These are phyloP conservation scores for Allophyes oxyacanthae DNA, from an alignment of 2,888 invertebrate species.

Conservation along the genomic window DNA sequence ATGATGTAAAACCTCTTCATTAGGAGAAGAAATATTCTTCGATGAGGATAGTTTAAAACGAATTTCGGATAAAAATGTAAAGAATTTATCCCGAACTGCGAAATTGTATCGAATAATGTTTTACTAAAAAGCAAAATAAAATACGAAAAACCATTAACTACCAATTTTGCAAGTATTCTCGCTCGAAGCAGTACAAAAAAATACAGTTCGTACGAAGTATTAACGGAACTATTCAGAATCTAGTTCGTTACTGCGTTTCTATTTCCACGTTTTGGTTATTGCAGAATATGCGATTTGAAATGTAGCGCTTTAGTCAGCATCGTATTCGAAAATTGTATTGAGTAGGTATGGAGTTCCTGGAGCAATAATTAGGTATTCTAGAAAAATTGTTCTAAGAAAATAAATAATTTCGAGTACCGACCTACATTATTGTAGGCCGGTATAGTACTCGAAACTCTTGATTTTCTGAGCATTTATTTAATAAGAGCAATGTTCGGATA, in stretches of 20 bases:
- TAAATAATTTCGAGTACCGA: too few species aligned
- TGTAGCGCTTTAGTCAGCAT: constrained; percentile 26
- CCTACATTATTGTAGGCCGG: too few species aligned
- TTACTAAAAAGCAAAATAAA: constrained; percentile 29
- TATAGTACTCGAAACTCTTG: too few species aligned
- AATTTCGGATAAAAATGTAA: too few species aligned
- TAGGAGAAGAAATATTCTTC: too few species aligned
- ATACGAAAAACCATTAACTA: constrained; percentile 34
- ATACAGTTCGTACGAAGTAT: not conserved
- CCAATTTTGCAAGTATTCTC: constrained; percentile 14
- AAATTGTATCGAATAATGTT: constrained; percentile 13
- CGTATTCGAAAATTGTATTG: constrained; percentile 16
- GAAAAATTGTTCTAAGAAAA: too few species aligned
- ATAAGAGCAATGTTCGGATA: too few species aligned
- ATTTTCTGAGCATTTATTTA: too few species aligned
- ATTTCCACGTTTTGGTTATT: constrained; percentile 37
- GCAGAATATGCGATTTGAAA: constrained; percentile 28
- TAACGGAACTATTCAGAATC: constrained; percentile 14
- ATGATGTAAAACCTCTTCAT: too few species aligned
- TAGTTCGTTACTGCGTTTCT: constrained; percentile 22
- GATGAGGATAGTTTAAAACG: too few species aligned
- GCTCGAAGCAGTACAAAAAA: constrained; percentile 19
- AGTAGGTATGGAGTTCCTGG: too few species aligned
- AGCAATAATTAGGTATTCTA: too few species aligned
- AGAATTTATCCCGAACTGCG: not conserved